Percentiles rank a stretch among this genome's conserved stretches.
phyloP scores from a whole-genome alignment of 2,113 vertebrate genomes.

The Ailurus styani region DNA sequence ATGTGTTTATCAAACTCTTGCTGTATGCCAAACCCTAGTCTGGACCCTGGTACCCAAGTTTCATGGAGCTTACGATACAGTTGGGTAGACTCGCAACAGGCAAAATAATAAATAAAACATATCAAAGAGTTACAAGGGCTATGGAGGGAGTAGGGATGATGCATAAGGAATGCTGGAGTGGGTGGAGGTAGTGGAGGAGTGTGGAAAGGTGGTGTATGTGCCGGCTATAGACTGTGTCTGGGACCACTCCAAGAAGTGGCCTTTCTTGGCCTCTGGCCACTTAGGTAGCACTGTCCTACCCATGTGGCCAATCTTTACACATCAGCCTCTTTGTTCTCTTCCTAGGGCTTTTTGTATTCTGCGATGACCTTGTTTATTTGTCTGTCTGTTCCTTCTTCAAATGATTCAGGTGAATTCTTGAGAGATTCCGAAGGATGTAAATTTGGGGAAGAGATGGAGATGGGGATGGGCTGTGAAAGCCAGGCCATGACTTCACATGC shows the following conservation, averaged over 20 bases:
- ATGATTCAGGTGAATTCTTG: not conserved
- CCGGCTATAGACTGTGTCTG: fast-evolving
- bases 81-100: not conserved
- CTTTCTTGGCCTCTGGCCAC: not conserved
- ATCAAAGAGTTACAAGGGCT: not conserved
- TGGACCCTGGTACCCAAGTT: not conserved
- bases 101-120: not conserved
- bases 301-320: not conserved
- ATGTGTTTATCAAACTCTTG: not conserved
- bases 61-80: not conserved
- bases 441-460: not conserved
- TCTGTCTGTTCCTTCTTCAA: not conserved
- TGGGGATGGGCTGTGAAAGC: not conserved
- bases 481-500: not conserved
- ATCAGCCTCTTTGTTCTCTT: not conserved
- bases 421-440: not conserved
- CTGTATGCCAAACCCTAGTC: not conserved
- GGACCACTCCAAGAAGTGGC: not conserved
- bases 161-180: fast-evolving
- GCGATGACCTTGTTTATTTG: not conserved
- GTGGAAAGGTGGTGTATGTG: fast-evolving
- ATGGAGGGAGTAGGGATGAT: not conserved
- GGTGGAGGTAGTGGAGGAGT: not conserved
- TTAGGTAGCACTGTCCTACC: not conserved
- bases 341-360: not conserved